These are phyloP conservation scores for Laothoe populi DNA, from an alignment of 2,888 invertebrate genomes.

Conservation along the genomic window DNA sequence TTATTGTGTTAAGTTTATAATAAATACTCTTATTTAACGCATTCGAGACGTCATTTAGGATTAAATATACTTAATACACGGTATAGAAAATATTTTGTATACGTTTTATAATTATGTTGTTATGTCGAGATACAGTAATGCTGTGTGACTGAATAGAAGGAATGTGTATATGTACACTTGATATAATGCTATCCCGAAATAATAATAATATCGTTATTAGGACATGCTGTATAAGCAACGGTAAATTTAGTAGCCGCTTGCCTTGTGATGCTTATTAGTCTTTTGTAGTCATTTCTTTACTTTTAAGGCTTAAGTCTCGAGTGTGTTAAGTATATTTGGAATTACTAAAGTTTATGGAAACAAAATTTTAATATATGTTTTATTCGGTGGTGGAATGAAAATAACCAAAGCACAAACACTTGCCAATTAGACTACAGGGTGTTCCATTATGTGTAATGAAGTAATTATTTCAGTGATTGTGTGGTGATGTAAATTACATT, in stretches of 20 bases:
- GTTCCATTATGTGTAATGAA: constrained; percentile 7
- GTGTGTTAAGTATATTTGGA: constrained; percentile 14
- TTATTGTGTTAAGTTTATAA: constrained; percentile 2
- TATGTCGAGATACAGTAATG: background rate
- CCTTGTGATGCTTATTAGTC: background rate
- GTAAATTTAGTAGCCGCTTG: background rate
- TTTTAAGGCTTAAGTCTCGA: background rate
- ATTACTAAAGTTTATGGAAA: too few relatives aligned
- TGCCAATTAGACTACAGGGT: constrained; percentile 36
- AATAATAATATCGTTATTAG: background rate
- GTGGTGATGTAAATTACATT: background rate
- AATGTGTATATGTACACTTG: too few relatives aligned
- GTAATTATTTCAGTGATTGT: background rate
- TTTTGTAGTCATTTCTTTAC: background rate
- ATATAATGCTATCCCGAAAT: background rate
- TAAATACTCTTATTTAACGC: constrained; percentile 11
- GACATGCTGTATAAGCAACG: background rate
- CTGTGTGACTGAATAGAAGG: too few relatives aligned
- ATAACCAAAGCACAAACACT: constrained; percentile 55
- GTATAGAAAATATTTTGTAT: background rate
- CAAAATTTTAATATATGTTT: too few relatives aligned
- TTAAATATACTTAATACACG: background rate
- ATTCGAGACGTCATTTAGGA: background rate
- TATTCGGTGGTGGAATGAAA: constrained; percentile 36
- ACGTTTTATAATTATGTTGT: background rate